A percentile compares a stretch with the other conserved stretches of the same genome.
These are phyloP conservation scores for Melanocharis versteri DNA, from an alignment of 2,113 vertebrate species.

Conservation along the genomic window DNA sequence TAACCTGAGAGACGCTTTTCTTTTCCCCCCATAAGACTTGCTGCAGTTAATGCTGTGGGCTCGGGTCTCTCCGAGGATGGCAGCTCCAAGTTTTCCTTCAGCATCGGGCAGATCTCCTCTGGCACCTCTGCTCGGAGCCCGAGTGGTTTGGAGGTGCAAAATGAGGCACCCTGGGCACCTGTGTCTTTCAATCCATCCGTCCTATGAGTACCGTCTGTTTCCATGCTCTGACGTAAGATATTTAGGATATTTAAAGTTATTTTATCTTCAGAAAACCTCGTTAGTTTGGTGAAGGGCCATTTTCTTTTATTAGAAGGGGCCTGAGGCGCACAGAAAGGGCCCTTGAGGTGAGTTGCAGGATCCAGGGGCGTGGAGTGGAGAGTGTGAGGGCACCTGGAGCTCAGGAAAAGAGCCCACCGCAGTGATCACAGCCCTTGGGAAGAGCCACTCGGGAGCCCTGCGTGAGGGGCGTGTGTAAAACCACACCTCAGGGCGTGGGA, in stretches of 20 bases:
- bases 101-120: not conserved
- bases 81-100: not conserved
- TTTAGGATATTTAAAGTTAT: too few relatives aligned
- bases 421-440: accelerated
- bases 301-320: not conserved
- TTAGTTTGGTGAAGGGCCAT: not conserved
- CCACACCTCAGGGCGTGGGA: constrained; percentile 59
- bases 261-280: not conserved
- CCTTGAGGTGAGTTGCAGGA: accelerated
- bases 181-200: not conserved
- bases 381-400: accelerated
- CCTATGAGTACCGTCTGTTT: not conserved
- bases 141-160: not conserved
- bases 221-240: not conserved
- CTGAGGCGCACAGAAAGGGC: not conserved
- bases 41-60: not conserved
- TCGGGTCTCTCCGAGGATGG: accelerated
- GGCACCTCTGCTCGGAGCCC: not conserved
- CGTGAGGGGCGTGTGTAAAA: constrained; percentile 9
- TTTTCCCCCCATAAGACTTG: not conserved
- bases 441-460: not conserved
- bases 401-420: accelerated
- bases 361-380: accelerated
- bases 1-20: not conserved
- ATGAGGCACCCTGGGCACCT: not conserved